Percentiles rank a stretch among this genome's conserved stretches.
Evolutionary conservation across 1,140 invertebrate genomes (phyloP).

Genomic region (Neomicropteryx cornuta): DNA sequence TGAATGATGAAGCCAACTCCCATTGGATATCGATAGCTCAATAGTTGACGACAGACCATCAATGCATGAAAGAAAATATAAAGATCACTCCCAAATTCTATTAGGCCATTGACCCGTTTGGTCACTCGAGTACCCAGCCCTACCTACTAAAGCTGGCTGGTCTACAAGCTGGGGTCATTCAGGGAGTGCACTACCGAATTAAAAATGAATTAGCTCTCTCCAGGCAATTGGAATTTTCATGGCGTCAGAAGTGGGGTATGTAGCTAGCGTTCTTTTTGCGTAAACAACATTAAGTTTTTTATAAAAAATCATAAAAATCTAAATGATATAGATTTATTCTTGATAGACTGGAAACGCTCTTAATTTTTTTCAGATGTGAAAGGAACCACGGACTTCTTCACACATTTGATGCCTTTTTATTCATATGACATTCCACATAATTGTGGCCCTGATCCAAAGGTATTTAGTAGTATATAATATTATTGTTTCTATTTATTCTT

Average conservation of each 20-base stretch:
- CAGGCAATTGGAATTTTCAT: conserved; percentile 67
- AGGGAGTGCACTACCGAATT: conserved; percentile 90
- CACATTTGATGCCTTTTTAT: conserved; percentile 99
- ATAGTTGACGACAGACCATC: conserved; percentile 89
- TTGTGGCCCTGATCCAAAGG: conserved; percentile 93
- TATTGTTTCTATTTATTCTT: too few relatives aligned
- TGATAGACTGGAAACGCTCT: neutral
- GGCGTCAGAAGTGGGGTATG: conserved; percentile 91
- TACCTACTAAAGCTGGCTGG: conserved; percentile 78
- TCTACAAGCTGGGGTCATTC: conserved; percentile 80
- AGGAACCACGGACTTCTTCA: conserved; percentile 76
- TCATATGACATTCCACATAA: conserved; percentile 97
- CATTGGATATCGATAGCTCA: conserved; percentile 86
- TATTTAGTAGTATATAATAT: conserved; percentile 11
- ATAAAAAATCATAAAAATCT: neutral
- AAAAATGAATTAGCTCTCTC: conserved; percentile 81
- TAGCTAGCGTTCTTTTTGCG: too few relatives aligned
- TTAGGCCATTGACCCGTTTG: conserved; percentile 97
- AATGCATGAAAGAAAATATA: conserved; percentile 82
- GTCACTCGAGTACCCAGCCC: conserved; percentile 78
- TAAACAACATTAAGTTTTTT: too few relatives aligned
- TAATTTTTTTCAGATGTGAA: conserved; percentile 55
- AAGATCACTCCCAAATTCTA: conserved; percentile 66
- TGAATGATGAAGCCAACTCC: conserved; percentile 95
- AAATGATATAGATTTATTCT: conserved; percentile 3